phyloP scores from a whole-genome alignment of 1,140 invertebrate species.

The Agraylea sexmaculata region DNA sequence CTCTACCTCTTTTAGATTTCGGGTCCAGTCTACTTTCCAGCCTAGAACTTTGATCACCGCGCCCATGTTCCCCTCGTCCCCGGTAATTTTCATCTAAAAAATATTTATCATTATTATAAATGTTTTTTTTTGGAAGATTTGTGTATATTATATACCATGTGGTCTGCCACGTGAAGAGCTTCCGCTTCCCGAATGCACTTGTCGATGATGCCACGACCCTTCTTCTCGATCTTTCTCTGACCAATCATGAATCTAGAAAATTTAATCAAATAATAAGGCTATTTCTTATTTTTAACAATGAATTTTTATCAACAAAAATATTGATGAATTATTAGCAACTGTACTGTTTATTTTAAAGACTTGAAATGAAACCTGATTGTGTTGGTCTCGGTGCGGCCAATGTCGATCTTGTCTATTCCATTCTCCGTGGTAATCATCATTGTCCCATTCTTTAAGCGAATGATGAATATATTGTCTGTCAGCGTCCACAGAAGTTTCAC shows the following conservation, averaged over 20 bases:
- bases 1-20: constrained; percentile 16
- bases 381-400: constrained; percentile 35
- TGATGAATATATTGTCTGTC: constrained; percentile 36
- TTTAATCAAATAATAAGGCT: neutral
- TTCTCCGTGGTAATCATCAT: constrained; percentile 38
- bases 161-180: constrained; percentile 12
- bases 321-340: neutral
- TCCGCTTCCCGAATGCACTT: constrained; percentile 4
- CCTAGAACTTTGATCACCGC: constrained; percentile 8
- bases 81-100: constrained; percentile 15
- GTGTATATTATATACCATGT: constrained; percentile 11
- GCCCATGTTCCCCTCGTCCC: constrained; percentile 14
- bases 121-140: neutral
- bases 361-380: constrained; percentile 26
- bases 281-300: constrained; percentile 1
- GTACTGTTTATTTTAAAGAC: constrained; percentile 1
- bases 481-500: constrained; percentile 34
- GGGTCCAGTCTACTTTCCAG: constrained; percentile 10
- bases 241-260: constrained; percentile 17
- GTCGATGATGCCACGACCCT: constrained; percentile 18
- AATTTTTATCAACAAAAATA: neutral
- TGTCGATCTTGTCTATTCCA: constrained; percentile 35
- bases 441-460: constrained; percentile 39
- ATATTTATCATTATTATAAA: neutral
- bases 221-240: constrained; percentile 20